Percentiles rank a stretch among this genome's conserved stretches.
These are phyloP conservation scores for Saxidomus purpurata DNA, from an alignment of 1,140 invertebrate species.

Conservation along the genomic window DNA sequence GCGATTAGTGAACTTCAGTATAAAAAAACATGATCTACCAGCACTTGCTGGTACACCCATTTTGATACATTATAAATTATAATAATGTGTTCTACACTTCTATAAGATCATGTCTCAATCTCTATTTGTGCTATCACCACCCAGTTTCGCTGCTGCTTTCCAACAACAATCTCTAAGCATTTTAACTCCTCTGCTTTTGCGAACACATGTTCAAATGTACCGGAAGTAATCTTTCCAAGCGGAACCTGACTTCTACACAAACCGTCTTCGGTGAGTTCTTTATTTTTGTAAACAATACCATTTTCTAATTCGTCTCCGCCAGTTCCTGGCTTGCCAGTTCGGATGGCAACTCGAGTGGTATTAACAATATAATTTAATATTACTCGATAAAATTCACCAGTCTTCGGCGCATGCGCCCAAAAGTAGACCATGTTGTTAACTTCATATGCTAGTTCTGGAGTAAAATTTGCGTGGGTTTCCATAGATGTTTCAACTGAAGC, in stretches of 20 bases:
- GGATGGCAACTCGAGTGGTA: slow-evolving; percentile 43
- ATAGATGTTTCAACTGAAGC: slow-evolving; percentile 61
- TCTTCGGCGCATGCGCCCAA: slow-evolving; percentile 54
- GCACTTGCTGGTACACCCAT: too few relatives aligned
- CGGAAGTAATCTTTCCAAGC: slow-evolving; percentile 33
- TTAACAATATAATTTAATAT: slow-evolving; percentile 54
- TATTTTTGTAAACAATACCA: neutral
- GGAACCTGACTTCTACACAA: slow-evolving; percentile 3
- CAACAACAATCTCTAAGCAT: slow-evolving; percentile 56
- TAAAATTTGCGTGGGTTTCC: slow-evolving; percentile 32
- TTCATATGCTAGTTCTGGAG: slow-evolving; percentile 64
- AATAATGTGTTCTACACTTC: too few relatives aligned
- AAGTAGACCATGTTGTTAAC: slow-evolving; percentile 40
- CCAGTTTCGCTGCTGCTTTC: neutral
- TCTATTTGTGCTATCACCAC: neutral
- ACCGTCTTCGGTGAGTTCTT: neutral
- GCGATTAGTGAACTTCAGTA: too few relatives aligned
- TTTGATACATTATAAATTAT: too few relatives aligned
- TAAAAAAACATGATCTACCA: too few relatives aligned
- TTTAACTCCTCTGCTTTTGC: neutral
- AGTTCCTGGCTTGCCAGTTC: slow-evolving; percentile 43
- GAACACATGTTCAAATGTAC: slow-evolving; percentile 26
- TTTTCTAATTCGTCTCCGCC: slow-evolving; percentile 45
- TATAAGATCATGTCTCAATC: neutral
- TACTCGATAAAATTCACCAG: slow-evolving; percentile 53